Evolutionary conservation across 2,113 vertebrate species (phyloP), one percentile per base, ranked within the genome.

Genomic region (Cochlearius cochlearius): DNA sequence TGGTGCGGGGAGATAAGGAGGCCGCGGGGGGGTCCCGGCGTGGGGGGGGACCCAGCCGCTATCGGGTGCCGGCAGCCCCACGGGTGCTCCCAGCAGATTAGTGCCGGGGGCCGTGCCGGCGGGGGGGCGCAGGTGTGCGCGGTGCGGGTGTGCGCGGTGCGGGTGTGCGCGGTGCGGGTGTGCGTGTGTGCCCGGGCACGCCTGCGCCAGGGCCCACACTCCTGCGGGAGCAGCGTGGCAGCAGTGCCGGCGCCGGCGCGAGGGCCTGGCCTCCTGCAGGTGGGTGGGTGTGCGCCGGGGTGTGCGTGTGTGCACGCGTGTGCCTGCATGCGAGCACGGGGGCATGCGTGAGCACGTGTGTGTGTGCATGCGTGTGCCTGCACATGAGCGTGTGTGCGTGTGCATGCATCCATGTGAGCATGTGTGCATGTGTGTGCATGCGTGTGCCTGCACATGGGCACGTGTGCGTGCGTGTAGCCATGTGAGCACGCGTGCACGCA

Each of bases 141-240:
- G 12, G 56, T 7, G 25, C 9, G 5, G 29, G 26, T 8, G 3
- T 5, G 41, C 2, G 0, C 21, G 12, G 50, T 49, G 50, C 26
- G 50, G 25, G 50, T 25, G 49, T 34, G 22, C 19, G 11, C 68
- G 10, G 55, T 5, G 25, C 7, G 4, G 29, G 25, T 9, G 3
- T 5, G 50, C 15, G 27, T 15, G 52, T 27, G 26, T 34, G 23
- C 59, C 20, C 4, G 5, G 58, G 68, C 73, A 15, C 5, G 29
- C 7, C 26, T 9, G 41, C 55, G 32, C n/a, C 5, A 5, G 64
- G 41, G 69, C 53, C 66, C 83, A 88, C 43, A 78, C 56, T 73
- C 82, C 8, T 32, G n/a, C 0, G 20, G 84, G 10, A 2, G 53
- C 0, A 0, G 34, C 8, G 84, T 12, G 2, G 53, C 0, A 0